phyloP scores from a whole-genome alignment of 2,113 vertebrate species.

The Anser brachyrhynchus region DNA sequence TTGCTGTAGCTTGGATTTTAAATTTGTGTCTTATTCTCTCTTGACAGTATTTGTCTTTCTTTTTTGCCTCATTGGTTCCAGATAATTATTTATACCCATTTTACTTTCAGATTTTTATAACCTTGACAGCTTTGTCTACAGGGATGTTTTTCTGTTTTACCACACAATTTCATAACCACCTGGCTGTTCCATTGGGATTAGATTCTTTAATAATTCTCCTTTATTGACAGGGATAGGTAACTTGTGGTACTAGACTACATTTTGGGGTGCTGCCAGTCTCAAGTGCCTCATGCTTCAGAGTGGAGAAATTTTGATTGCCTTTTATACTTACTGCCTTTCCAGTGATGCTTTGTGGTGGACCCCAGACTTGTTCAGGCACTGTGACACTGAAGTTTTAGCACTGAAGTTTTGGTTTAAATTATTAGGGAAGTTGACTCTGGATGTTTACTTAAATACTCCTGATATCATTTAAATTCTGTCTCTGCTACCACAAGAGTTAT shows the following conservation, averaged over 20 bases:
- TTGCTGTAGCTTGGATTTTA: background rate
- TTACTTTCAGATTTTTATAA: constrained; percentile 58
- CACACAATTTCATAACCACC: background rate
- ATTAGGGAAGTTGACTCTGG: background rate
- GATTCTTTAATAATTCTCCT: background rate
- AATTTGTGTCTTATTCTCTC: constrained; percentile 28
- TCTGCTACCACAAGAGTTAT: background rate
- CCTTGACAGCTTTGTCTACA: constrained; percentile 29
- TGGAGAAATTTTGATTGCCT: background rate
- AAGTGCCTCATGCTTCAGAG: background rate
- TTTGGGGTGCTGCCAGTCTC: background rate
- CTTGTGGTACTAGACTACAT: rapidly evolving
- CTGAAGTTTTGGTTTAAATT: background rate
- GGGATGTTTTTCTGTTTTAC: constrained; percentile 13
- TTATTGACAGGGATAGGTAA: background rate
- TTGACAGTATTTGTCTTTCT: constrained; percentile 22
- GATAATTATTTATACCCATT: constrained; percentile 64
- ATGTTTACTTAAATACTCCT: background rate
- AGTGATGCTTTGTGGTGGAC: background rate
- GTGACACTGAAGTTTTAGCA: background rate
- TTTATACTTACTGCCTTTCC: background rate
- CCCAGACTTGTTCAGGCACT: background rate
- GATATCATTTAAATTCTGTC: background rate
- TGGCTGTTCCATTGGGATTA: background rate
- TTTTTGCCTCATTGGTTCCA: constrained; percentile 46